Conservation (phyloP, 2,888 invertebrate genomes). For the Ecliptopera silaceata region DNA sequence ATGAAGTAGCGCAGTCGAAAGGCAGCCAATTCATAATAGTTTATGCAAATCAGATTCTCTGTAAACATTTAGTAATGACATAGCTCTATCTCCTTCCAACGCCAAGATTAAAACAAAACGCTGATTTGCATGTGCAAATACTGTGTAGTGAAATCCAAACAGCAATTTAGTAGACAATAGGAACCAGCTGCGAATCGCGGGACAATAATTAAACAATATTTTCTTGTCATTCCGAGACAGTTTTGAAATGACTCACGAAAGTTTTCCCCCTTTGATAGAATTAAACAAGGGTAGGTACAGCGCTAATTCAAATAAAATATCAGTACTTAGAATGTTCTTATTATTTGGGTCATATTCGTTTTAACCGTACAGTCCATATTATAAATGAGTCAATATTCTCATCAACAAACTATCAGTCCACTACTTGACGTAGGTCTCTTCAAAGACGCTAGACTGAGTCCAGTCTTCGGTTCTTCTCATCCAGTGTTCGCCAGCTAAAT, state of each 20-base stretch:
- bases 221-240: conserved; percentile 56
- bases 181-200: conserved; percentile 63
- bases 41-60: conserved; percentile 76
- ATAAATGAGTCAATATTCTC: too few relatives aligned
- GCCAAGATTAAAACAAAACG: conserved; percentile 67
- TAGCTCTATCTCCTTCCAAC: conserved; percentile 43
- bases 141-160: conserved; percentile 77
- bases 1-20: conserved; percentile 25
- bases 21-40: conserved; percentile 77
- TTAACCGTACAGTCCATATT: too few relatives aligned
- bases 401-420: too few relatives aligned
- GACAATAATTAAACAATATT: conserved; percentile 74
- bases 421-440: too few relatives aligned
- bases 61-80: conserved; percentile 50
- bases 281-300: conserved; percentile 1
- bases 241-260: conserved; percentile 44
- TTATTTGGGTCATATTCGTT: conserved; percentile 1
- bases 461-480: too few relatives aligned
- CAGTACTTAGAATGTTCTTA: conserved; percentile 1
- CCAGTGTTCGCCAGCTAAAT: too few relatives aligned
- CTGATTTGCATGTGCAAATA: conserved; percentile 81
- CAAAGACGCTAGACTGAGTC: too few relatives aligned
- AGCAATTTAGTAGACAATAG: conserved; percentile 78
- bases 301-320: conserved; percentile 7
- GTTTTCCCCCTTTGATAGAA: conserved; percentile 22